A percentile compares a stretch with the other conserved stretches of the same genome.
Evolutionary conservation across 2,888 invertebrate species (phyloP).

Genomic region (Galeopsomyia nigrocyanea): DNA sequence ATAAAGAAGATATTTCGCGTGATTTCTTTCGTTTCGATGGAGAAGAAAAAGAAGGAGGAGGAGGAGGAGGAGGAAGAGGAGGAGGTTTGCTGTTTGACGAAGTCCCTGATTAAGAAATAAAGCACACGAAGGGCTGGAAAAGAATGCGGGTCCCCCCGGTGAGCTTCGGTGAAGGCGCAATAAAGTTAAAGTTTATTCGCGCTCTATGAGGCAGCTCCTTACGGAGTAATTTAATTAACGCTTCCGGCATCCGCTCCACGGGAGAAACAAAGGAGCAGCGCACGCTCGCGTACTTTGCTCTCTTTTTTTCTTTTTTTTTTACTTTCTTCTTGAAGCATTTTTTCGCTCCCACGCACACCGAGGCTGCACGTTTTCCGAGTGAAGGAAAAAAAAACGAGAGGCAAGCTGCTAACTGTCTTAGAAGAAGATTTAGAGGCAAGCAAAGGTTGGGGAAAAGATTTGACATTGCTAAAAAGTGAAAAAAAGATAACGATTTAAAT

Average conservation of each 20-base stretch:
- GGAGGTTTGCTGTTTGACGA: neutral
- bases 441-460: conserved; percentile 3
- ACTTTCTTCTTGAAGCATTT: conserved; percentile 9
- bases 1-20: neutral
- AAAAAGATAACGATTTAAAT: neutral
- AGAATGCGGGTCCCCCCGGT: conserved; percentile 4
- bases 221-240: conserved; percentile 49
- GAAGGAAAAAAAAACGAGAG: neutral
- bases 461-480: conserved; percentile 4
- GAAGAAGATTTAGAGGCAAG: neutral
- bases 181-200: conserved; percentile 41
- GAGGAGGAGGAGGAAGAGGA: neutral
- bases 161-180: conserved; percentile 16
- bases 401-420: conserved; percentile 25
- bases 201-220: conserved; percentile 27
- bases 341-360: conserved; percentile 22
- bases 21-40: neutral
- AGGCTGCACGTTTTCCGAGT: neutral
- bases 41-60: neutral
- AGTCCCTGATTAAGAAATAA: conserved; percentile 38
- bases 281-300: neutral
- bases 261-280: conserved; percentile 39
- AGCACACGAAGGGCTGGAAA: conserved; percentile 1
- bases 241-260: conserved; percentile 24
- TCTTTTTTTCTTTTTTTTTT: neutral